Base-by-base conservation (phyloP, 2,888 invertebrate species). In the Synergus laeviventris region DNA sequence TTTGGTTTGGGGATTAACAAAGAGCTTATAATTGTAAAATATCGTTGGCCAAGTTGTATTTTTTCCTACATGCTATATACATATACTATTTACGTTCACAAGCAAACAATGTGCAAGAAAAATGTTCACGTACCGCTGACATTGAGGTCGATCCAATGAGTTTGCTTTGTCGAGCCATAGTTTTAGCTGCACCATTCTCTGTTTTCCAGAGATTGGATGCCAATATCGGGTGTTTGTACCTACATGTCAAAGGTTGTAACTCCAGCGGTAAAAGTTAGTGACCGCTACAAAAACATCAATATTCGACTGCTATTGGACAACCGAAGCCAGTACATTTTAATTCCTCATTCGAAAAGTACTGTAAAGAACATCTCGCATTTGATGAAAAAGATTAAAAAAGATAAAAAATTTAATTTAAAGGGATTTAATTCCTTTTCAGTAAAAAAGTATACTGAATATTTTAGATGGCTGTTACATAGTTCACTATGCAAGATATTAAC, bases 171-270 rank as follows among this genome's bases (percentile, higher is more conserved):
- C 18, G 12, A 56, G 14, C 18, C 21, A 21, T 56, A 5, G 21
- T 56, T 56, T 56, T 14, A n/a, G 42, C 49, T 49, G 24, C 31
- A 70, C 18, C 49, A 70, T 70, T 70, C 66, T 16, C 31, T 70
- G n/a, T 70, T 66, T 66, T 70, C 21, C 49, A 31, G 45, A 66
- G 18, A 70, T 70, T 70, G 31, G n/a, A 31, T 42, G 14, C 64
- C 64, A 64, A 39, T 64, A 39, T 39, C 16, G 31, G 5, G 24
- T 49, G 49, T 31, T 45, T 31, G 42, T 42, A 24, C 45, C 18
- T 24, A 45, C 45, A 49, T 11, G 49, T 9, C 9, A 49, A 49
- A 66, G 45, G n/a, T n/a, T 70, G 70, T 49, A 70, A 70, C 31
- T 70, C 12, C 4, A 24, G 3, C 31, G n/a, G 18, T 49, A 24